Conservation (phyloP, 2,888 invertebrate species). For the Blastobasis adustella region DNA sequence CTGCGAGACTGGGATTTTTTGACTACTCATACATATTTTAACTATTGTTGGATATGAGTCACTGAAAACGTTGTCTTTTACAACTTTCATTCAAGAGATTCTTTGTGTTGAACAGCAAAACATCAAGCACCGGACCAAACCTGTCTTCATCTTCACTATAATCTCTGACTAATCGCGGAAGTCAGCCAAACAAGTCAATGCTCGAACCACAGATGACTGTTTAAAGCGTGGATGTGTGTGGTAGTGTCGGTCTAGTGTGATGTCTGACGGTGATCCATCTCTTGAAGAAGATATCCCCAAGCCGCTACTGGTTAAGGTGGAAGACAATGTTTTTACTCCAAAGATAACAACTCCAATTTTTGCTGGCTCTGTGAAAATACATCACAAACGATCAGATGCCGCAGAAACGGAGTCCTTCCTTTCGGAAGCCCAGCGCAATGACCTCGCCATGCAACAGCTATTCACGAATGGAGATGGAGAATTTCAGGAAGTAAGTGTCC, state of each 20-base stretch:
- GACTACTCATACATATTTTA: no score
- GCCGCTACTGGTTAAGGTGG: conserved; percentile 48
- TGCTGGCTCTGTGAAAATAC: conserved; percentile 54
- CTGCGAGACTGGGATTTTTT: no score
- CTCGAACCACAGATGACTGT: conserved; percentile 1
- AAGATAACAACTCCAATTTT: conserved; percentile 63
- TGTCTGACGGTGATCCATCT: conserved; percentile 72
- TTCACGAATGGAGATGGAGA: conserved; percentile 55
- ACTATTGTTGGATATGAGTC: no score
- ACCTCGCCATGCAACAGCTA: conserved; percentile 58
- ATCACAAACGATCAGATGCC: conserved; percentile 51
- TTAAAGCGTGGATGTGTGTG: conserved; percentile 3
- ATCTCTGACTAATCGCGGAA: conserved; percentile 22
- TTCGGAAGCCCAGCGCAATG: conserved; percentile 59
- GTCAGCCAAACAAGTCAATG: conserved; percentile 1
- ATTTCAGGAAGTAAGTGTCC: conserved; percentile 44
- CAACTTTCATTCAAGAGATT: no score
- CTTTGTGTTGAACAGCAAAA: no score
- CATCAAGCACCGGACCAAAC: no score
- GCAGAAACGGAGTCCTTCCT: conserved; percentile 59
- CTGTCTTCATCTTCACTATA: neutral
- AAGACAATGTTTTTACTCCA: conserved; percentile 66
- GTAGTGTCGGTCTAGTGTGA: conserved; percentile 29
- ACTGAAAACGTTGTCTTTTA: no score
- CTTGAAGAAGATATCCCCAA: conserved; percentile 66